Percentiles rank a stretch among this genome's conserved stretches.
Evolutionary conservation across 2,797 vertebrate species (phyloP).

Genomic region (Hemitrygon akajei): DNA sequence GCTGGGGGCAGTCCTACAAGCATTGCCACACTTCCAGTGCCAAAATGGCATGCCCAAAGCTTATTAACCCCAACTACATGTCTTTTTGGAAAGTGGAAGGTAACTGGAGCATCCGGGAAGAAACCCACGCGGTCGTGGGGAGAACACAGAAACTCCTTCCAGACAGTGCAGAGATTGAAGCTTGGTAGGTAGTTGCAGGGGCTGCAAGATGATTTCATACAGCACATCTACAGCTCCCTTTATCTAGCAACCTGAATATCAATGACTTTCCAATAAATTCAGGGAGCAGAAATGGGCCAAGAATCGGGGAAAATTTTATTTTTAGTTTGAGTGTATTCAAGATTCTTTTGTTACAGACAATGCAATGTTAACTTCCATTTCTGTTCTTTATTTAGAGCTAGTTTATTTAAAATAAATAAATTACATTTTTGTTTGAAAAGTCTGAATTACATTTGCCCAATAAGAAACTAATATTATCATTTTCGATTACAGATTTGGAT

Average conservation of each 20-base stretch:
- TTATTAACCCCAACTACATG: too few relatives aligned
- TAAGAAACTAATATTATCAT: background rate
- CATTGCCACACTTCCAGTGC: too few relatives aligned
- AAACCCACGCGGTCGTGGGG: too few relatives aligned
- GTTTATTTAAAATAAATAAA: background rate
- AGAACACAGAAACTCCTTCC: too few relatives aligned
- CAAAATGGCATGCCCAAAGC: too few relatives aligned
- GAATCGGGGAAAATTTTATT: background rate
- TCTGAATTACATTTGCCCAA: background rate
- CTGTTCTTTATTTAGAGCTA: background rate
- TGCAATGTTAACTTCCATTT: background rate
- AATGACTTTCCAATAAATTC: background rate
- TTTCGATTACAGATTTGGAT: slow-evolving; percentile 41
- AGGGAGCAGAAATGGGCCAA: background rate
- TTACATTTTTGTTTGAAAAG: background rate
- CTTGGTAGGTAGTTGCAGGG: too few relatives aligned
- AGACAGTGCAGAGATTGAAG: too few relatives aligned
- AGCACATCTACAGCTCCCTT: background rate
- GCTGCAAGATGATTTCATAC: background rate
- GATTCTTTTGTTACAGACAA: background rate
- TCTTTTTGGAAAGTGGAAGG: too few relatives aligned
- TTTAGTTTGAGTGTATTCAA: background rate
- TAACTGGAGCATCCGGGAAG: too few relatives aligned
- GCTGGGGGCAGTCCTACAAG: too few relatives aligned
- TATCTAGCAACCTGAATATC: background rate